A percentile compares a stretch with the other conserved stretches of the same genome.
Conservation (phyloP, 2,888 invertebrate genomes). For the Dione vanillae region DNA sequence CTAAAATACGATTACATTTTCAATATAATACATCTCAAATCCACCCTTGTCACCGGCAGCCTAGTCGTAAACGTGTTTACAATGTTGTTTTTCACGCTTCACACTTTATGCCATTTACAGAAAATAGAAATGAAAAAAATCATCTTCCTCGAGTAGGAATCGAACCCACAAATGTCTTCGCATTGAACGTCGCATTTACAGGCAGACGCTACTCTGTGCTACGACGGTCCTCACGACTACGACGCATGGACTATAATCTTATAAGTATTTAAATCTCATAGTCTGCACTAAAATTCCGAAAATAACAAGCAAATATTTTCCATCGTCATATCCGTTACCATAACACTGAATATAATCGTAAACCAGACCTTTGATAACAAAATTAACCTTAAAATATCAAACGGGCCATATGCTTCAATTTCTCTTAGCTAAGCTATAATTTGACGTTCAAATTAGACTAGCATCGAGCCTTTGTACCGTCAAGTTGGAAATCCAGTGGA, state of each 20-base stretch:
- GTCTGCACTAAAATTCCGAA: neutral
- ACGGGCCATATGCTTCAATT: slow-evolving; percentile 35
- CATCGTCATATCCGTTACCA: neutral
- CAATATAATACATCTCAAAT: no score
- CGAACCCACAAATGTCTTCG: no score
- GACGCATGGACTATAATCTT: neutral
- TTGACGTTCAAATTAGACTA: slow-evolving; percentile 46
- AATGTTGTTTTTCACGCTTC: no score
- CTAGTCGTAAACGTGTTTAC: no score
- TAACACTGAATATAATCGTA: slow-evolving; percentile 13
- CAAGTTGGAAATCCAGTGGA: slow-evolving; percentile 18
- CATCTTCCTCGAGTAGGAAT: no score
- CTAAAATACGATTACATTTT: no score
- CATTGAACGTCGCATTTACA: no score
- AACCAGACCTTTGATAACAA: slow-evolving; percentile 33
- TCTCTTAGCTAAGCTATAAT: slow-evolving; percentile 37
- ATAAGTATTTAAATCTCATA: slow-evolving; percentile 6
- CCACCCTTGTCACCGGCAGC: no score
- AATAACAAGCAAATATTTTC: slow-evolving; percentile 14
- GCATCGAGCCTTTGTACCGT: slow-evolving; percentile 47
- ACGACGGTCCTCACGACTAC: no score
- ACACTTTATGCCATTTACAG: no score
- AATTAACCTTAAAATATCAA: slow-evolving; percentile 29
- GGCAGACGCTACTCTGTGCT: no score
- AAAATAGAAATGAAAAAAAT: no score